Base-by-base conservation (phyloP, 2,888 invertebrate species). In the Sisyra nigra region DNA sequence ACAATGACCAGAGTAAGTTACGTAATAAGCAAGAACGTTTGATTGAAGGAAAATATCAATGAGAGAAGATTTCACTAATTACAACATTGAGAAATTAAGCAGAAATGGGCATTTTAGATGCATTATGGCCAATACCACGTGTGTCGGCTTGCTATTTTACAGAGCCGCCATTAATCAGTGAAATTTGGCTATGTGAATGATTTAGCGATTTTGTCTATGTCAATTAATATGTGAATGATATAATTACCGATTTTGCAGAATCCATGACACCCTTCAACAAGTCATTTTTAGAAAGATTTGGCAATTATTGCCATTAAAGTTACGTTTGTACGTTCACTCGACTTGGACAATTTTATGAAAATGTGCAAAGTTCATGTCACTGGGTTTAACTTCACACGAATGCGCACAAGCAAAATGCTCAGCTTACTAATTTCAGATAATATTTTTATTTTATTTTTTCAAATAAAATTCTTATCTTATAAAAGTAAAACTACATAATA, bases 171-270 rank as follows among this genome's bases (percentile, higher is more conserved):
- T 41, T 24, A 24, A 7, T 24, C 24, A 24, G 24, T 24, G 24
- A 24, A 24, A 5, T 31, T 13, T n/a, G 7, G 5, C 18, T 14
- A 31, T 5, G 24, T 24, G 3, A 5, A 24, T 24, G 3, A 3
- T 24, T 24, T 24, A 24, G 24, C 24, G 24, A 24, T 24, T 24
- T 24, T 5, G 24, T 24, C 3, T 24, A 24, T 5, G 3, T 24
- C 7, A 24, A 7, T 24, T 3, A 24, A 24, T 5, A 24, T 24
- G 24, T 24, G 3, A 24, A 24, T 3, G 7, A 7, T 7, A 24
- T 31, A 41, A 17, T 41, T 41, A 41, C 41, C 33, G 41, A 34
- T 34, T 41, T 41, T 29, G 33, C 17, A 31, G 34, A 34, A 41
- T 41, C 41, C 41, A 41, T 41, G 41, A 19, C 35, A 17, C 18